Evolutionary conservation across 2,113 vertebrate species (phyloP), one percentile per base, ranked within the genome.

Genomic region (Lampris megalopsis): DNA sequence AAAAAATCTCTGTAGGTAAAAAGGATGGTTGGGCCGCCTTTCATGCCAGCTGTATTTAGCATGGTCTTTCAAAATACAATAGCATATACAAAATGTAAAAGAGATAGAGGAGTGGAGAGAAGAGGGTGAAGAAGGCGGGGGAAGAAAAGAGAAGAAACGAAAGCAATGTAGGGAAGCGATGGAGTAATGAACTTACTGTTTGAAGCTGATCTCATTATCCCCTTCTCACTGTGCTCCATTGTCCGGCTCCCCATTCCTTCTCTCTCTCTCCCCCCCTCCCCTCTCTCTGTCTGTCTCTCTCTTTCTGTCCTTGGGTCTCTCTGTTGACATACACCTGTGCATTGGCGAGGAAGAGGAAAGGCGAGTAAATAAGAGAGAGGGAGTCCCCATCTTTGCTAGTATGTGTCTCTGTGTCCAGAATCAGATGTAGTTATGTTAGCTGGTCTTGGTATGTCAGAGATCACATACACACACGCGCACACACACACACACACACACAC

Each of bases 1-100:
- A 63, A 40, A 78, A 82, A 82, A 92, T 84, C 84, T 85, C 88
- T 79, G 85, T 68, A 71, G 81, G 80, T 88, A 68, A 85, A 88
- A 89, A 63, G 74, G 85, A 84, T 71, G 68, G 80, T 85, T 86
- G 85, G 85, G 75, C 69, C 73, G 47, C 45, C 43, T 75, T 81
- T 80, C 70, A 24, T 53, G 53, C 54, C 47, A 66, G 63, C 79
- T 71, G 38, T 66, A 73, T 63, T 42, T 24, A 63, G 60, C 54
- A 59, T 71, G 71, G 77, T 79, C 66, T 69, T 68, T 79, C 42
- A 74, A 64, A 82, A 76, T 63, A 78, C 60, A 81, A 71, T 54
- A 74, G 72, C 54, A 86, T 84, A 86, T 86, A 81, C 80, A 68
- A 24, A 62, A 59, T 24, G 57, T 5, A 61, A 52, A 72, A 13